Conservation (phyloP, 2,888 invertebrate species). For the Erynnis tages region DNA sequence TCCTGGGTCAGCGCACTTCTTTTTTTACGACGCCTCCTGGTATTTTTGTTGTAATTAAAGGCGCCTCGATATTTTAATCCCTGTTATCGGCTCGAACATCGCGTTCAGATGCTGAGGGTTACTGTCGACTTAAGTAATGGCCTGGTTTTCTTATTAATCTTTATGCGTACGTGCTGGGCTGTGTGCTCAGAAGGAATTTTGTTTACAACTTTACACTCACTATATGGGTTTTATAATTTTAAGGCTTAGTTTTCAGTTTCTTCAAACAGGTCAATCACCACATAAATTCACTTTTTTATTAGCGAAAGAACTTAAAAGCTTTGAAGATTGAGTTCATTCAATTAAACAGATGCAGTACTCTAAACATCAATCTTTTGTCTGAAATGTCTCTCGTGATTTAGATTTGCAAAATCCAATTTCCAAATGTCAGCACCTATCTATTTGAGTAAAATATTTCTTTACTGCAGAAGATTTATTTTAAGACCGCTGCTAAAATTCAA, state of each 20-base stretch:
- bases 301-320: no score
- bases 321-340: no score
- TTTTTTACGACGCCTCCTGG: constrained; percentile 49
- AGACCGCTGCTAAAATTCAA: background rate
- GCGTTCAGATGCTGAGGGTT: constrained; percentile 4
- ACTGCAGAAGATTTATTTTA: constrained; percentile 4
- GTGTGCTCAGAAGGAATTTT: background rate
- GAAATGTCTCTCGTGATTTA: background rate
- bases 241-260: no score
- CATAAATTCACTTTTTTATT: no score
- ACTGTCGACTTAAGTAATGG: constrained; percentile 14
- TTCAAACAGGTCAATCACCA: no score
- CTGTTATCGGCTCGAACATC: constrained; percentile 60
- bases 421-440: constrained; percentile 4
- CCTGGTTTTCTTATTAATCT: background rate
- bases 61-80: constrained; percentile 43
- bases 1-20: no score
- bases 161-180: background rate
- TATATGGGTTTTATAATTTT: no score
- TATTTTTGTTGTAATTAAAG: no score
- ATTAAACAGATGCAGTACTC: constrained; percentile 5
- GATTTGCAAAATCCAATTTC: constrained; percentile 15
- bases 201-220: background rate
- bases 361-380: constrained; percentile 18
- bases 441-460: constrained; percentile 11